Conservation (phyloP, 2,797 vertebrate species). For the Helicolenus hilgendorfi region DNA sequence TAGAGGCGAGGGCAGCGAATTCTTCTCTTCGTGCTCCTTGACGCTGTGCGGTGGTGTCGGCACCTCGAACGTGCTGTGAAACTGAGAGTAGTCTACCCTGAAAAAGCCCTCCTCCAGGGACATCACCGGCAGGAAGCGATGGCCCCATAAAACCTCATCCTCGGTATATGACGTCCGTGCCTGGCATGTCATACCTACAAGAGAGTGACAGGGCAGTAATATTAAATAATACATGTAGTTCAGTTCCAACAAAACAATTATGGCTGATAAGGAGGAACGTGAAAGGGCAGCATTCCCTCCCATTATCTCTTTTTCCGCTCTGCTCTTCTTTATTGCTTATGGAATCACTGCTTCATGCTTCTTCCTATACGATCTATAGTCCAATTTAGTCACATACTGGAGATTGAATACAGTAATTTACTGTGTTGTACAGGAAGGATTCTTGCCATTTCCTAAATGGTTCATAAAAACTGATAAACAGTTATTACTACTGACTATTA, state of each 20-base stretch:
- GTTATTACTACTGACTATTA: background rate
- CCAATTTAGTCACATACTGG: slow-evolving; percentile 1
- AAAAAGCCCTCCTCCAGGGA: slow-evolving; percentile 95
- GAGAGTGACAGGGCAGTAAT: background rate
- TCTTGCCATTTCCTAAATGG: background rate
- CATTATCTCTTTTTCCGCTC: slow-evolving; percentile 19
- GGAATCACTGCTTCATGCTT: background rate
- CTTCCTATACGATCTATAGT: slow-evolving; percentile 6
- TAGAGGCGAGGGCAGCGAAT: slow-evolving; percentile 86
- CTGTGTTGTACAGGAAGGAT: background rate
- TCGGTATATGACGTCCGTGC: slow-evolving; percentile 95
- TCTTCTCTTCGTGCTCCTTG: slow-evolving; percentile 93
- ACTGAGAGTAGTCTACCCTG: slow-evolving; percentile 95
- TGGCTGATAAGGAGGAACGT: slow-evolving; percentile 5
- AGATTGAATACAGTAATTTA: slow-evolving; percentile 26
- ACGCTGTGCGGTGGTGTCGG: slow-evolving; percentile 93
- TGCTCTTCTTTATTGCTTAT: slow-evolving; percentile 5
- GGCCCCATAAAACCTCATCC: slow-evolving; percentile 95
- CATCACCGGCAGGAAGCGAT: slow-evolving; percentile 95
- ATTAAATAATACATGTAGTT: slow-evolving; percentile 4
- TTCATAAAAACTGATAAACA: slow-evolving; percentile 28
- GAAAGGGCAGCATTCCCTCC: background rate
- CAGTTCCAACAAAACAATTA: slow-evolving; percentile 27
- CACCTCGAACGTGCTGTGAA: slow-evolving; percentile 94
- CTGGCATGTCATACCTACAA: slow-evolving; percentile 94